Evolutionary conservation across 2,797 vertebrate species (phyloP).

Genomic region (Hemibagrus guttatus): DNA sequence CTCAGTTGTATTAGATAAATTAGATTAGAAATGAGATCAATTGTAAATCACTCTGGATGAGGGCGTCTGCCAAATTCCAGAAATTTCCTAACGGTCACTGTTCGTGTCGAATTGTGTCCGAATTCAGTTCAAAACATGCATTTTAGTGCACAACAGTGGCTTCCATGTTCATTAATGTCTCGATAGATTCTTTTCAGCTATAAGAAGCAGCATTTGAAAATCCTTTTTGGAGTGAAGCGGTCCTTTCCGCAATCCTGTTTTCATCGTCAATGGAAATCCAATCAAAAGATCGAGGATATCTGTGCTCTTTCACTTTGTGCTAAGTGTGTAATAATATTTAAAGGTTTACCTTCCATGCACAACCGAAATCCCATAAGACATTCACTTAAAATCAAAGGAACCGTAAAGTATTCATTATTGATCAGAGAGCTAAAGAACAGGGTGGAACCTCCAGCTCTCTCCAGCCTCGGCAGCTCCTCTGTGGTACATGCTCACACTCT

Average conservation of each 20-base stretch:
- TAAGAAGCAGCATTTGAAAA: neutral
- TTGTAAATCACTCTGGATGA: too few relatives aligned
- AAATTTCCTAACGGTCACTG: neutral
- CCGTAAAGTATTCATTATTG: conserved; percentile 19
- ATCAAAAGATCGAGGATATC: neutral
- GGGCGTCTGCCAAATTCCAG: too few relatives aligned
- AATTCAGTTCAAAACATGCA: neutral
- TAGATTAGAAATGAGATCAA: too few relatives aligned
- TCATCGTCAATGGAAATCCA: neutral
- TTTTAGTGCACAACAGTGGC: neutral
- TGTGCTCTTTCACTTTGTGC: neutral
- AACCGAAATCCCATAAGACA: neutral
- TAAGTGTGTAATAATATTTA: neutral
- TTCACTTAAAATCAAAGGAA: neutral
- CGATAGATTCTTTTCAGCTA: neutral
- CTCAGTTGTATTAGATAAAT: too few relatives aligned
- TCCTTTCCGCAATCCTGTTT: neutral
- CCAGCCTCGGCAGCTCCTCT: conserved; percentile 2
- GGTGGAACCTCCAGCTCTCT: conserved; percentile 9
- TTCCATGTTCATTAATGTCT: neutral
- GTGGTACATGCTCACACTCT: conserved; percentile 8
- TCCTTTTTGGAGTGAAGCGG: neutral
- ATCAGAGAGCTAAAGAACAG: conserved; percentile 15
- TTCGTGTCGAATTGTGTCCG: neutral
- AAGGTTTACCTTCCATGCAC: neutral